These are phyloP conservation scores for Camponotus floridanus DNA, from an alignment of 1,140 invertebrate species.

Conservation along the genomic window DNA sequence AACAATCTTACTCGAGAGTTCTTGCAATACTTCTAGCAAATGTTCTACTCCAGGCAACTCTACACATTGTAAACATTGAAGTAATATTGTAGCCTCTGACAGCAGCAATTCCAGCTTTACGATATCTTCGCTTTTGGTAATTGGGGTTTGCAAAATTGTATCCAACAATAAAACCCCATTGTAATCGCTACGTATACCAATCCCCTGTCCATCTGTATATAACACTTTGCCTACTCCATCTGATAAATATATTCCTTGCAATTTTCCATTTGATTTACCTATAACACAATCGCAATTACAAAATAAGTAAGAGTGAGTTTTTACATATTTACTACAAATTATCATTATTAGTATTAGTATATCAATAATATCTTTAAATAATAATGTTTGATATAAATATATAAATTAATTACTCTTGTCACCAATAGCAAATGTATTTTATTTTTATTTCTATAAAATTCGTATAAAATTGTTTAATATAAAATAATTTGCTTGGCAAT, in stretches of 20 bases:
- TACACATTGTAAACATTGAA: constrained; percentile 91
- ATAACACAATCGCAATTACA: constrained; percentile 61
- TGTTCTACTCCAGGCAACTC: constrained; percentile 92
- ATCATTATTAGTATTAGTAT: not conserved
- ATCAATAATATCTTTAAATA: constrained; percentile 2
- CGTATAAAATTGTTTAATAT: not conserved
- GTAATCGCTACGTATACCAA: constrained; percentile 95
- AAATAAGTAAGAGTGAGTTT: not conserved
- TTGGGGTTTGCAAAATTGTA: constrained; percentile 94
- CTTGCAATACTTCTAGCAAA: constrained; percentile 91
- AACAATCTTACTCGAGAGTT: constrained; percentile 92
- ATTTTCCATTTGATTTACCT: constrained; percentile 87
- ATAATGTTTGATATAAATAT: not conserved
- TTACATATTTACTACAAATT: not conserved
- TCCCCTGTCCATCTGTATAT: constrained; percentile 92
- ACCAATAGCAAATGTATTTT: not conserved
- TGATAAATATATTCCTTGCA: constrained; percentile 91
- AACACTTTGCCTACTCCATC: constrained; percentile 92
- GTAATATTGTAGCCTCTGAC: constrained; percentile 94
- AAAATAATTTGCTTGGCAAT: not conserved
- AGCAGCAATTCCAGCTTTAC: constrained; percentile 94
- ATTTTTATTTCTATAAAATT: not conserved
- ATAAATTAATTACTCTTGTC: not conserved
- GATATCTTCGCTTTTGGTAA: constrained; percentile 90
- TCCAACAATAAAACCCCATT: constrained; percentile 95